These are phyloP conservation scores for Drosophila repletoides DNA, from an alignment of 1,140 invertebrate species.

Conservation along the genomic window DNA sequence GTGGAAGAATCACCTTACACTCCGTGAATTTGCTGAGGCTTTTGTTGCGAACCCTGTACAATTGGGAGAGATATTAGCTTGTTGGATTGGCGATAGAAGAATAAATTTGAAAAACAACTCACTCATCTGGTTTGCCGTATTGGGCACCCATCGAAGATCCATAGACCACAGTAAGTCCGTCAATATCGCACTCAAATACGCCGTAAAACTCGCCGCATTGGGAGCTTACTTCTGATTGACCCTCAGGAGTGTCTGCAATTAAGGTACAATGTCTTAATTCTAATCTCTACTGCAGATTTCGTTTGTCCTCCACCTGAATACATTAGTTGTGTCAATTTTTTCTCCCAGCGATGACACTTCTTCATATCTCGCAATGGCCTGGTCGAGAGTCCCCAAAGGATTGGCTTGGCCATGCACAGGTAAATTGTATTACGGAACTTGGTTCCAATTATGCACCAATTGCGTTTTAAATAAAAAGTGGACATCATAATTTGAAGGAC, in stretches of 20 bases:
- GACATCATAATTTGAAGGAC: background rate
- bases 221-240: too few species aligned
- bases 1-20: background rate
- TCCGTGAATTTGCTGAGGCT: background rate
- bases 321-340: background rate
- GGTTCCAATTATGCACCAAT: background rate
- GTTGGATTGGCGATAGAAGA: too few species aligned
- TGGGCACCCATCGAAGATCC: background rate
- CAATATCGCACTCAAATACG: background rate
- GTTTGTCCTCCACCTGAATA: slow-evolving; percentile 3
- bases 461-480: background rate
- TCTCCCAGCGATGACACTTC: too few species aligned
- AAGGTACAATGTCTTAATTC: too few species aligned
- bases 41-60: background rate
- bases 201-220: background rate
- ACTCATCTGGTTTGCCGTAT: background rate
- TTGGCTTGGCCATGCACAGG: background rate
- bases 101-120: background rate
- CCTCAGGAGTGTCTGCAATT: background rate
- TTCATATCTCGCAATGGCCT: too few species aligned
- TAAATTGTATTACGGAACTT: background rate
- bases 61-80: too few species aligned
- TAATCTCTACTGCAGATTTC: too few species aligned
- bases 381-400: too few species aligned
- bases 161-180: background rate